Base-by-base conservation (phyloP, 2,113 vertebrate species). In the Atherinomorus stipes region DNA sequence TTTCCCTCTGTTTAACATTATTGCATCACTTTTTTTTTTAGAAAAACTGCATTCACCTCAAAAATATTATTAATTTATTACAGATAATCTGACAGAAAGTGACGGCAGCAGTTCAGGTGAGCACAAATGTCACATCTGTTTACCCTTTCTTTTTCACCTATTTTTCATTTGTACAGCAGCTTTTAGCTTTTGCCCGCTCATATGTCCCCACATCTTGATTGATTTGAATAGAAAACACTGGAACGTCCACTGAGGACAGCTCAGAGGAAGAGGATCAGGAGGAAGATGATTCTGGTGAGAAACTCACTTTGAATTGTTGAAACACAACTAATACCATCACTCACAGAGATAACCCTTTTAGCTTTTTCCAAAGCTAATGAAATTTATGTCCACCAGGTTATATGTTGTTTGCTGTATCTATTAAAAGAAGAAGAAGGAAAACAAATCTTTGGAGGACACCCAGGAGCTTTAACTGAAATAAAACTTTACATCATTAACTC, bases 101-200 rank as follows among this genome's bases (percentile, higher is more conserved):
- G 92, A 91, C 44, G 56, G 80, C 80, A 93, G 67, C 61, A 57
- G 87, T 31, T 88, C 92, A 90, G 93, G 93, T 94, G 70, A 64
- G 78, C 2, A 16, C 1, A 15, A 13, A 56, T 9, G 7, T 61
- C 4, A 21, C n/a, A 26, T 26, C 4, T 13, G 4, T 22, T 58
- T 21, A 9, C n/a, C 28, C 19, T 0, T 60, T 47, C 13, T 3
- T 53, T 50, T 75, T 65, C 15, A 51, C 44, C 40, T 7, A 56
- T 21, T 23, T 11, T 42, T 72, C n/a, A n/a, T 9, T 18, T 71
- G 28, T 3, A 68, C 45, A 62, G 62, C 53, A 19, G 44, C 9
- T 47, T 19, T 19, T 19, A 18, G 4, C 8, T 1, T 7, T 4
- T 66, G 7, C 34, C 49, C 19, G 11, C 15, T 45, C 10, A 19